Conservation (phyloP, 2,888 invertebrate genomes). For the Koerneria pararmatus region DNA sequence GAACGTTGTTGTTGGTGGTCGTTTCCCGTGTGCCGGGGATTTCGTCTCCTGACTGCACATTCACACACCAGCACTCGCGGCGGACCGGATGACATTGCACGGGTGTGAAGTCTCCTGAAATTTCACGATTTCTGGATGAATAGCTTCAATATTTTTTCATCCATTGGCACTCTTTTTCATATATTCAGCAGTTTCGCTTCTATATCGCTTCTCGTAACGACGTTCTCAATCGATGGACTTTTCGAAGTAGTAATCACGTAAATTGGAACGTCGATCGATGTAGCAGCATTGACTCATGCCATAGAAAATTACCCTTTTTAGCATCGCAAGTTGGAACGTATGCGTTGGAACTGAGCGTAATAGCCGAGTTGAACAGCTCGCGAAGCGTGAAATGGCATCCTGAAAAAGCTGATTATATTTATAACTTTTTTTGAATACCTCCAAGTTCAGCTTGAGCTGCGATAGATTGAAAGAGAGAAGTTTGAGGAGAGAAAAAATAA, state of each 20-base stretch:
- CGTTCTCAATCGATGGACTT: too few relatives aligned
- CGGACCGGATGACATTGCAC: constrained; percentile 33
- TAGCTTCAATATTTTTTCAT: not conserved
- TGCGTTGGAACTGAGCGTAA: constrained; percentile 13
- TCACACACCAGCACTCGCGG: constrained; percentile 39
- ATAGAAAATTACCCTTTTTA: constrained; percentile 8
- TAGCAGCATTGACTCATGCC: too few relatives aligned
- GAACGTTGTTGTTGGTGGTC: constrained; percentile 8
- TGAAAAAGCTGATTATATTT: not conserved
- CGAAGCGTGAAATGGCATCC: constrained; percentile 20
- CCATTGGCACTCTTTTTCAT: too few relatives aligned
- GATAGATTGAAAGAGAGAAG: too few relatives aligned
- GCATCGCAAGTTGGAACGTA: constrained; percentile 19
- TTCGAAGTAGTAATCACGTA: too few relatives aligned
- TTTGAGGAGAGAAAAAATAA: too few relatives aligned
- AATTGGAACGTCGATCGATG: too few relatives aligned
- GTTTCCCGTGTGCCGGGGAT: constrained; percentile 22
- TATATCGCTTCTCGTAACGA: too few relatives aligned
- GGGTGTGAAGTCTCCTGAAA: constrained; percentile 34
- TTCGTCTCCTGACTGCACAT: constrained; percentile 34
- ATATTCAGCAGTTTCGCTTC: too few relatives aligned
- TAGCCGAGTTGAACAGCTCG: constrained; percentile 18
- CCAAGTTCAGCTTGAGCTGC: too few relatives aligned
- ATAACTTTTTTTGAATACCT: too few relatives aligned
- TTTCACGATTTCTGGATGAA: not conserved